Evolutionary conservation across 1,140 invertebrate genomes (phyloP).

Genomic region (Phortica variegata): DNA sequence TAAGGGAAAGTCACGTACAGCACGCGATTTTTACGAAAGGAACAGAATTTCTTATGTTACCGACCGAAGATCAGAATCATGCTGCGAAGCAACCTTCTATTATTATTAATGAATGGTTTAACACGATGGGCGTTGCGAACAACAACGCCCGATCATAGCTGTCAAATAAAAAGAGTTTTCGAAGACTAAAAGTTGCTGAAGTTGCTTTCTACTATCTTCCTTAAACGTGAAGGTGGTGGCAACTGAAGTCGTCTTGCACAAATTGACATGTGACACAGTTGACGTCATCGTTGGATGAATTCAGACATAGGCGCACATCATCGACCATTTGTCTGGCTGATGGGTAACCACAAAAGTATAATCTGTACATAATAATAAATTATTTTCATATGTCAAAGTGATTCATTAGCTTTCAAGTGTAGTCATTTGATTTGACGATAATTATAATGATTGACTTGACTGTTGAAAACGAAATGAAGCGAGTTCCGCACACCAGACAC

Average conservation of each 20-base stretch:
- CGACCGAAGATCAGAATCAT: background rate
- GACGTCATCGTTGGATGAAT: too few species aligned
- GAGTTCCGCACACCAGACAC: too few species aligned
- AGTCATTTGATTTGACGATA: too few species aligned
- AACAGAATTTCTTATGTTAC: too few species aligned
- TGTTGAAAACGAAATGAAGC: too few species aligned
- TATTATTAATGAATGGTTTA: conserved; percentile 55
- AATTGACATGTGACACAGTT: conserved; percentile 53
- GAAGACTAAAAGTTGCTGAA: background rate
- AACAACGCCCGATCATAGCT: conserved; percentile 11
- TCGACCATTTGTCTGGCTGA: too few species aligned
- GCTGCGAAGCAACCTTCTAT: conserved; percentile 23
- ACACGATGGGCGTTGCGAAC: conserved; percentile 47
- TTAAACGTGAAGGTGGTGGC: background rate
- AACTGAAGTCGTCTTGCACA: conserved; percentile 25
- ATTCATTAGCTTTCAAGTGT: too few species aligned
- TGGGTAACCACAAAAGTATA: too few species aligned
- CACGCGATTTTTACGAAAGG: conserved; percentile 34
- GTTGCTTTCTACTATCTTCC: background rate
- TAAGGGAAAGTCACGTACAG: conserved; percentile 50
- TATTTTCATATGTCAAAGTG: too few species aligned
- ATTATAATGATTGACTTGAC: too few species aligned
- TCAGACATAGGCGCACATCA: too few species aligned
- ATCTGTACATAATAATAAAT: too few species aligned
- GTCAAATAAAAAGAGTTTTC: conserved; percentile 30